phyloP scores from a whole-genome alignment of 2,888 invertebrate genomes.

The Helicoverpa assulta region DNA sequence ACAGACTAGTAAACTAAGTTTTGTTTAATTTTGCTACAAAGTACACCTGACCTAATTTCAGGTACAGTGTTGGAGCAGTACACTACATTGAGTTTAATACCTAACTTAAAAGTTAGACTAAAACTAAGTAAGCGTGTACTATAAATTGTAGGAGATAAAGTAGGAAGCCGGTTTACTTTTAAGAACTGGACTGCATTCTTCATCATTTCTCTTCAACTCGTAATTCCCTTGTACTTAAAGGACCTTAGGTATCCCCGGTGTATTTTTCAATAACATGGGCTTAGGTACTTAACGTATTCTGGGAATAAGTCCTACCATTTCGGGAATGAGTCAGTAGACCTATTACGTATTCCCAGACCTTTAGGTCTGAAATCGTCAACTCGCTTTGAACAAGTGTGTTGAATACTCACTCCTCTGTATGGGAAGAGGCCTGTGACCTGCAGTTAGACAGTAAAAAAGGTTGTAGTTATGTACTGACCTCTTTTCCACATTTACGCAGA shows the following conservation, averaged over 20 bases:
- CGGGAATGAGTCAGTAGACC: too few relatives aligned
- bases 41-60: conserved; percentile 40
- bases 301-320: too few relatives aligned
- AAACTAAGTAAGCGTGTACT: conserved; percentile 23
- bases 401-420: too few relatives aligned
- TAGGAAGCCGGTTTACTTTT: conserved; percentile 26
- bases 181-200: conserved; percentile 10
- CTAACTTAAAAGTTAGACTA: neutral
- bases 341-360: too few relatives aligned
- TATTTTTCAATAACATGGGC: too few relatives aligned
- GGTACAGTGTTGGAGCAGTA: conserved; percentile 18
- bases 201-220: neutral
- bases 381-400: neutral
- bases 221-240: too few relatives aligned
- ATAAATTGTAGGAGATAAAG: conserved; percentile 35
- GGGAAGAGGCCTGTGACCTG: too few relatives aligned
- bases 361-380: too few relatives aligned
- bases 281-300: too few relatives aligned
- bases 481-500: conserved; percentile 41
- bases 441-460: neutral
- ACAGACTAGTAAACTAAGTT: conserved; percentile 20
- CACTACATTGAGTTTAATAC: conserved; percentile 25
- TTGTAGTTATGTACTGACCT: conserved; percentile 7
- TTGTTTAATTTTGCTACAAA: conserved; percentile 39
- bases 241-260: too few relatives aligned